These are phyloP conservation scores for Hirudinaria manillensis DNA, from an alignment of 2,888 invertebrate genomes.

Conservation along the genomic window DNA sequence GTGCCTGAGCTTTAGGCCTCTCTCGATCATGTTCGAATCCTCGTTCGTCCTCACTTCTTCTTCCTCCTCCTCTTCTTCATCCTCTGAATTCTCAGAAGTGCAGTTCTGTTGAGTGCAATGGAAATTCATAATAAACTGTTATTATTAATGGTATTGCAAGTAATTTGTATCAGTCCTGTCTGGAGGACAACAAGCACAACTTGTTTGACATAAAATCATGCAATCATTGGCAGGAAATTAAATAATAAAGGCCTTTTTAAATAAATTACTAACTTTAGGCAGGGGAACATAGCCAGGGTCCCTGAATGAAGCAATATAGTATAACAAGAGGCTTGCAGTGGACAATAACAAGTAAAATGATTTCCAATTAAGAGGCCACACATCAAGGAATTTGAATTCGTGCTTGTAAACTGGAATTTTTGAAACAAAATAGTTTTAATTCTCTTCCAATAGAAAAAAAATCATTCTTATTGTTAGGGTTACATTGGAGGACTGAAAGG, in stretches of 20 bases:
- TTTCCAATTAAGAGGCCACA: conserved; percentile 5
- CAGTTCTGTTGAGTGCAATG: neutral
- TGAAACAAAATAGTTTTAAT: no score
- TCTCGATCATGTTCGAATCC: conserved; percentile 15
- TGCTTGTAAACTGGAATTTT: no score
- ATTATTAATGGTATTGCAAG: neutral
- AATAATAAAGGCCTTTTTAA: no score
- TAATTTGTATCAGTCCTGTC: neutral
- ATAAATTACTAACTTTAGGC: neutral
- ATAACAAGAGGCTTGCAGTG: conserved; percentile 31
- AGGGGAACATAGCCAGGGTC: conserved; percentile 39
- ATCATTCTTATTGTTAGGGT: no score
- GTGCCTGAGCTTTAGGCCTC: conserved; percentile 33
- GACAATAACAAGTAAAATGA: conserved; percentile 31
- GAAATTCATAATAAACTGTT: no score
- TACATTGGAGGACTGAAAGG: no score
- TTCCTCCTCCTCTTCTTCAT: conserved; percentile 9
- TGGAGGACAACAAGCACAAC: no score
- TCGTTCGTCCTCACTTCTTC: conserved; percentile 7
- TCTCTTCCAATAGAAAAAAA: no score
- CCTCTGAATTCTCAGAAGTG: neutral
- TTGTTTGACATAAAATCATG: no score
- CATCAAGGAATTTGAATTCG: neutral
- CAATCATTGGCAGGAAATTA: no score
- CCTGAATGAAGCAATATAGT: conserved; percentile 36